These are phyloP conservation scores for Drosophila pruinosa DNA, from an alignment of 1,140 invertebrate species.

Conservation along the genomic window DNA sequence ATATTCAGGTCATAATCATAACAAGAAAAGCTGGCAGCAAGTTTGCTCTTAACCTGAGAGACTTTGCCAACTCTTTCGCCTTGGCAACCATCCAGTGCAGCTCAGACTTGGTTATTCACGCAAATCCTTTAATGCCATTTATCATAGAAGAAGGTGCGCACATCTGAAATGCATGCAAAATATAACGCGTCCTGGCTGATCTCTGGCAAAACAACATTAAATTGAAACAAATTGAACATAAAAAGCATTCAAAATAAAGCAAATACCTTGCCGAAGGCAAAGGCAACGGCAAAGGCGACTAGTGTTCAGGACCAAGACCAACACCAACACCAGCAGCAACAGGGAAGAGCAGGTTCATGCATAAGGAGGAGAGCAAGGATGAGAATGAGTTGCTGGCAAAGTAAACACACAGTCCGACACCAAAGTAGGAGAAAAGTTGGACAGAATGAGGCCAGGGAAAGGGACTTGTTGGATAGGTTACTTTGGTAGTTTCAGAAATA, in stretches of 20 bases:
- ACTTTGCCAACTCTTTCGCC: conserved; percentile 28
- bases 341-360: not conserved
- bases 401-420: conserved; percentile 59
- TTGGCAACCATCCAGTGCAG: conserved; percentile 49
- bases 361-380: conserved; percentile 15
- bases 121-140: conserved; percentile 79
- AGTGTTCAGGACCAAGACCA: conserved; percentile 12
- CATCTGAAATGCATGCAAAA: conserved; percentile 70
- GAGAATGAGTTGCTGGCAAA: conserved; percentile 65
- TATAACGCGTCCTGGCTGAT: conserved; percentile 66
- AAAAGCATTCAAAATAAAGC: conserved; percentile 80
- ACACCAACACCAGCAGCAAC: not conserved
- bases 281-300: not conserved
- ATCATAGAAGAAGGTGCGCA: conserved; percentile 59
- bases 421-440: conserved; percentile 45
- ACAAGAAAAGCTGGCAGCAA: conserved; percentile 23
- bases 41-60: conserved; percentile 17
- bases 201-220: conserved; percentile 77
- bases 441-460: not conserved
- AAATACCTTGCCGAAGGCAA: conserved; percentile 59
- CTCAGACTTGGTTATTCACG: conserved; percentile 62
- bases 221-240: conserved; percentile 81
- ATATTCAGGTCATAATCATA: conserved; percentile 11
- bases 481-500: conserved; percentile 24
- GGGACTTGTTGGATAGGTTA: conserved; percentile 41